These are phyloP conservation scores for Polydrusus pterygomalis DNA, from an alignment of 2,888 invertebrate genomes.

Conservation along the genomic window DNA sequence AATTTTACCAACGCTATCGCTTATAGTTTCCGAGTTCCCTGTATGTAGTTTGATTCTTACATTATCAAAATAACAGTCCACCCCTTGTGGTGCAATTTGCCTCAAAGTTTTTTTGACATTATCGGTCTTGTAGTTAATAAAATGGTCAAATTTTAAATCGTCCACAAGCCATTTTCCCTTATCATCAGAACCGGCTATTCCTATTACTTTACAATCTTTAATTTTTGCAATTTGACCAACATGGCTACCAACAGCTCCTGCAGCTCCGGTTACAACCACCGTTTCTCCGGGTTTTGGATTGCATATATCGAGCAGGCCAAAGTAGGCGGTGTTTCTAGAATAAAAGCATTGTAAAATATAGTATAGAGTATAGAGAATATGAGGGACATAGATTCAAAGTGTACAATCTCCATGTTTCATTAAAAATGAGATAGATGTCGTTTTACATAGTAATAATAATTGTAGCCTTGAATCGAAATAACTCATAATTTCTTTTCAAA, in stretches of 20 bases:
- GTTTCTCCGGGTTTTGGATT: conserved; percentile 83
- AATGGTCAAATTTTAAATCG: conserved; percentile 80
- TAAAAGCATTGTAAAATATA: too few species aligned
- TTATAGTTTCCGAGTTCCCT: too few species aligned
- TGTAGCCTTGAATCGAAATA: too few species aligned
- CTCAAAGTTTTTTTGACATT: conserved; percentile 75
- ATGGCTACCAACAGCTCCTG: conserved; percentile 85
- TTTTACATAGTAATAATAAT: too few species aligned
- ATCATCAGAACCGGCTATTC: conserved; percentile 81
- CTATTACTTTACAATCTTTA: conserved; percentile 78
- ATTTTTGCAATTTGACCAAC: conserved; percentile 86
- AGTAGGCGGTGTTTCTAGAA: conserved; percentile 77
- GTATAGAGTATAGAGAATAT: too few species aligned
- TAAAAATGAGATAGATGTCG: too few species aligned
- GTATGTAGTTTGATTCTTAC: conserved; percentile 69
- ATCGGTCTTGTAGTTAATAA: conserved; percentile 82
- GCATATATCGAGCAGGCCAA: conserved; percentile 83
- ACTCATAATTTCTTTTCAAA: too few species aligned
- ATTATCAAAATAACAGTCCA: conserved; percentile 87
- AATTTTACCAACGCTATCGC: too few species aligned
- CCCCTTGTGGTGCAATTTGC: conserved; percentile 79
- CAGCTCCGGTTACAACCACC: conserved; percentile 84
- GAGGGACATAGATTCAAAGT: too few species aligned
- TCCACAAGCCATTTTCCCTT: conserved; percentile 81
- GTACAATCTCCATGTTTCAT: too few species aligned